Evolutionary conservation across 2,113 vertebrate species (phyloP).

Genomic region (Nansenia antarctica): DNA sequence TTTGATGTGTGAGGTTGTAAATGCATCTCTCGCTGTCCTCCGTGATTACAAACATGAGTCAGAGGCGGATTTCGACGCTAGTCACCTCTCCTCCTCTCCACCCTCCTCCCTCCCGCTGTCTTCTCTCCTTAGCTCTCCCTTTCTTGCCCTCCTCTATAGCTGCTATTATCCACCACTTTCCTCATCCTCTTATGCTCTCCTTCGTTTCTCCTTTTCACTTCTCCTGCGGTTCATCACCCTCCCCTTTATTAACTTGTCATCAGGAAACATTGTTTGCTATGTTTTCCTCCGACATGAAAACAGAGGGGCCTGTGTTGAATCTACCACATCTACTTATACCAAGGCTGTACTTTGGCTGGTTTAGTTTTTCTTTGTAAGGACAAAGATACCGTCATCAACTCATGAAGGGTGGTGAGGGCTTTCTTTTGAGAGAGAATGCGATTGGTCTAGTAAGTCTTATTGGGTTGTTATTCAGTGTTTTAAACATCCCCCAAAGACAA

Average conservation of each 20-base stretch:
- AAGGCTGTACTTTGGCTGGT: too few relatives aligned
- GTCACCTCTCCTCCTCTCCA: background rate
- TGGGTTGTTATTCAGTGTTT: too few relatives aligned
- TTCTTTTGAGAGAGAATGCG: background rate
- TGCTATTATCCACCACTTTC: background rate
- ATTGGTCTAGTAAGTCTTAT: background rate
- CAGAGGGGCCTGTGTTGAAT: background rate
- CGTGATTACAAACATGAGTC: slow-evolving; percentile 19
- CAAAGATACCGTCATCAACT: background rate
- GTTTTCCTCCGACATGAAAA: background rate
- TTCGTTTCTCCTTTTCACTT: background rate
- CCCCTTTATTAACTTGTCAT: background rate
- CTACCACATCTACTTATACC: background rate
- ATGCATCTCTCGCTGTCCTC: slow-evolving; percentile 27
- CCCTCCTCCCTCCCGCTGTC: background rate
- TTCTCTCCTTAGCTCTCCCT: background rate
- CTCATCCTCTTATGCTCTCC: background rate
- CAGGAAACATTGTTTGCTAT: background rate
- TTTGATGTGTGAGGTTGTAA: slow-evolving; percentile 28
- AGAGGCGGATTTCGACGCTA: slow-evolving; percentile 4
- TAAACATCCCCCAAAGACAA: too few relatives aligned
- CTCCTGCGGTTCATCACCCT: background rate
- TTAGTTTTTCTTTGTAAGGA: background rate
- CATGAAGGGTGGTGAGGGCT: background rate
- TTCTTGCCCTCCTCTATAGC: background rate